Conservation (phyloP, 2,888 invertebrate genomes). For the Petrophora chlorosata region DNA sequence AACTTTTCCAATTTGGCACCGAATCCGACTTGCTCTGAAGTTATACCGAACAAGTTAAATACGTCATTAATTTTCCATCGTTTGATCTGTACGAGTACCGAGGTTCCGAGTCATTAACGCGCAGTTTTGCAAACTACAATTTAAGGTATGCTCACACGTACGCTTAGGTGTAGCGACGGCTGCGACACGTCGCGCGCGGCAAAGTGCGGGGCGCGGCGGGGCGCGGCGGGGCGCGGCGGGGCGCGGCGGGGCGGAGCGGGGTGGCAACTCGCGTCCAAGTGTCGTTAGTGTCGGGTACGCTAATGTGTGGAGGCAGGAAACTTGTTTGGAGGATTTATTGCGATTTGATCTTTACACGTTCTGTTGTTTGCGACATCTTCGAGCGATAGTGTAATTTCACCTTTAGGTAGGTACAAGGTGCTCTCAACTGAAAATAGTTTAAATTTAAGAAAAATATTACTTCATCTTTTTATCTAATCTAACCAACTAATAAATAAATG, state of each 20-base stretch:
- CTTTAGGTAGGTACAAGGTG: too few relatives aligned
- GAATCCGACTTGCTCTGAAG: slow-evolving; percentile 1
- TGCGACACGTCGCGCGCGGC: neutral
- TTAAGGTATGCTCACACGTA: slow-evolving; percentile 1
- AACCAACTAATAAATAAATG: too few relatives aligned
- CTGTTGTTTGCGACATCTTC: slow-evolving; percentile 3
- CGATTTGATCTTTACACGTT: slow-evolving; percentile 9
- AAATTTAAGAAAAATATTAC: too few relatives aligned
- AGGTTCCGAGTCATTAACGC: slow-evolving; percentile 14
- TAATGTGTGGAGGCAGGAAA: slow-evolving; percentile 7
- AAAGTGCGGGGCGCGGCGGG: neutral
- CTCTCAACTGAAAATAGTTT: too few relatives aligned
- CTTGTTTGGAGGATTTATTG: slow-evolving; percentile 15
- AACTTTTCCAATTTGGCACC: slow-evolving; percentile 23
- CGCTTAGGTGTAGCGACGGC: neutral
- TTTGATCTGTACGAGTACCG: slow-evolving; percentile 3
- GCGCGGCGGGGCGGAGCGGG: neutral
- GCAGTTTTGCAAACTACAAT: slow-evolving; percentile 9
- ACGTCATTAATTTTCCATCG: slow-evolving; percentile 24
- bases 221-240: neutral
- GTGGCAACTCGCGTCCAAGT: slow-evolving; percentile 6
- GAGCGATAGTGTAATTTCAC: too few relatives aligned
- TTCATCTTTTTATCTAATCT: too few relatives aligned
- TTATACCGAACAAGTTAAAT: slow-evolving; percentile 15
- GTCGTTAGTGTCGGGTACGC: slow-evolving; percentile 10